Evolutionary conservation across 2,113 vertebrate genomes (phyloP).

Genomic region (Amazona vittata): DNA sequence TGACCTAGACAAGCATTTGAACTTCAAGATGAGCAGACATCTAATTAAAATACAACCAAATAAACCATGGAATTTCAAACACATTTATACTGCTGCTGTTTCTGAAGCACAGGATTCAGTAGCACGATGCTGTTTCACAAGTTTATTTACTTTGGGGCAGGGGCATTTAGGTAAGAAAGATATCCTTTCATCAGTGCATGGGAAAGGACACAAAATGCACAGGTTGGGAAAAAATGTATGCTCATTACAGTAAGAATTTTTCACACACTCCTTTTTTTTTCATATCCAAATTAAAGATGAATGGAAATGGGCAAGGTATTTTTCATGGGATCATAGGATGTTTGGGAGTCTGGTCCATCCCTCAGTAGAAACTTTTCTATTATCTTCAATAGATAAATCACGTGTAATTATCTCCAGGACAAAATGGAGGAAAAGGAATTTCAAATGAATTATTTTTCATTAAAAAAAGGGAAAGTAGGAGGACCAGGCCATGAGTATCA

Average conservation of each 20-base stretch:
- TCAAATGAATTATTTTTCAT: background rate
- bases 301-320: background rate
- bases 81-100: rapidly evolving
- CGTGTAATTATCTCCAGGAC: background rate
- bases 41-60: background rate
- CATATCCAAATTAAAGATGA: background rate
- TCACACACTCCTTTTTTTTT: rapidly evolving
- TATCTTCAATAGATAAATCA: background rate
- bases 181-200: rapidly evolving
- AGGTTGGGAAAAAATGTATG: background rate
- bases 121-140: background rate
- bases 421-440: background rate
- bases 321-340: background rate
- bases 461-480: background rate
- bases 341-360: background rate
- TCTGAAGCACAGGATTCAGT: background rate
- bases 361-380: background rate
- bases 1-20: background rate
- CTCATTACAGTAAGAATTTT: background rate
- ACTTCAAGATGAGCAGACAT: background rate
- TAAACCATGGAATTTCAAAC: background rate
- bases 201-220: no score
- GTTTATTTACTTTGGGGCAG: background rate
- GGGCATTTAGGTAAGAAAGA: background rate
- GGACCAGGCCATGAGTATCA: background rate